Conservation (phyloP, 2,888 invertebrate species). For the Ryuthela nishihirai region DNA sequence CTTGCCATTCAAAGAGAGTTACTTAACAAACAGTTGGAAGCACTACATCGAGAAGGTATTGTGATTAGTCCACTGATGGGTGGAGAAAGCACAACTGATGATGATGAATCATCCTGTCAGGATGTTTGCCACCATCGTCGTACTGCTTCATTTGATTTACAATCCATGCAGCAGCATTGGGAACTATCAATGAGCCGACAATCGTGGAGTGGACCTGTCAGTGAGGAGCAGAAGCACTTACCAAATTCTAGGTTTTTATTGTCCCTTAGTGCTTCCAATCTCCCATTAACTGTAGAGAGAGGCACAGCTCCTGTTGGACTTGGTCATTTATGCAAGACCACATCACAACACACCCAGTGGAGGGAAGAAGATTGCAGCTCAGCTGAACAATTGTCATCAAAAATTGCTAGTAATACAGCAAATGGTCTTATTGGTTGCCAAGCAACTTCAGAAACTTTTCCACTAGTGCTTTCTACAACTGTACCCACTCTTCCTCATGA, state of each 20-base stretch:
- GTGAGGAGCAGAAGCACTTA: conserved; percentile 5
- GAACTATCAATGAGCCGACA: conserved; percentile 38
- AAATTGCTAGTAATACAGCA: no score
- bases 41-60: conserved; percentile 70
- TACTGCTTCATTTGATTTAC: conserved; percentile 36
- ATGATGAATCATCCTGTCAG: background rate
- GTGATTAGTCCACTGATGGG: conserved; percentile 61
- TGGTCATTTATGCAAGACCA: no score
- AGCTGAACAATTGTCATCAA: no score
- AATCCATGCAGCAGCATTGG: conserved; percentile 45
- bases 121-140: conserved; percentile 22
- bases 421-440: no score
- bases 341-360: no score
- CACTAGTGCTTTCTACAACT: no score
- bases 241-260: conserved; percentile 14
- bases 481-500: no score
- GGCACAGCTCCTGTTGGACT: no score
- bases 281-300: conserved; percentile 4
- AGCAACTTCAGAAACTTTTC: no score
- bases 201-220: conserved; percentile 26
- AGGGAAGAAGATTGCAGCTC: no score
- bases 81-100: conserved; percentile 44
- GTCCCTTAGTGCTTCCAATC: conserved; percentile 26
- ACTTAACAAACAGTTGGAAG: conserved; percentile 78
- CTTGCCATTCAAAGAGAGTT: conserved; percentile 89